phyloP scores from a whole-genome alignment of 2,113 vertebrate genomes.

The Argyrosomus japonicus region DNA sequence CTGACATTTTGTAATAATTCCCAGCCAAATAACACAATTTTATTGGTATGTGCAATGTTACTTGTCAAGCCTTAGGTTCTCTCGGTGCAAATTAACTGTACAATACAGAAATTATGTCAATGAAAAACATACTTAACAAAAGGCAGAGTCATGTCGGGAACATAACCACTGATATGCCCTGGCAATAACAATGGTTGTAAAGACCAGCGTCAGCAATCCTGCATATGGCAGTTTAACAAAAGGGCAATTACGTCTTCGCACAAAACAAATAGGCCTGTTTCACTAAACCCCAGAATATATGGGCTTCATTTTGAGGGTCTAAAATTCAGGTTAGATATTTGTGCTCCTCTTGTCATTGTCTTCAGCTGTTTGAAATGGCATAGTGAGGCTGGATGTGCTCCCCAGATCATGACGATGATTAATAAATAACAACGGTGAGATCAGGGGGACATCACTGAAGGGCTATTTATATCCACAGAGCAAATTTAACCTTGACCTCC shows the following conservation, averaged over 20 bases:
- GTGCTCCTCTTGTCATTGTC: slow-evolving; percentile 53
- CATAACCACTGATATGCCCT: slow-evolving; percentile 12
- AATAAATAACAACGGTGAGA: slow-evolving; percentile 74
- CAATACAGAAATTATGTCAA: slow-evolving; percentile 44
- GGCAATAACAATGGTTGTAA: slow-evolving; percentile 35
- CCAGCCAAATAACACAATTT: slow-evolving; percentile 44
- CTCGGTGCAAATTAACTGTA: slow-evolving; percentile 34
- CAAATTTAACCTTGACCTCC: slow-evolving; percentile 78
- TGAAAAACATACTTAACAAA: slow-evolving; percentile 53
- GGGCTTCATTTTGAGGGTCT: slow-evolving; percentile 15
- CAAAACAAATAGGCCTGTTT: slow-evolving; percentile 33
- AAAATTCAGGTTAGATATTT: slow-evolving; percentile 10
- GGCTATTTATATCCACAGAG: slow-evolving; percentile 66
- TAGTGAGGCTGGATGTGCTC: slow-evolving; percentile 41
- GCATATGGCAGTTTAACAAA: slow-evolving; percentile 52
- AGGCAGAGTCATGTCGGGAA: slow-evolving; percentile 56
- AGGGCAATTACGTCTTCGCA: slow-evolving; percentile 42
- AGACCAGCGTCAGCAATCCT: slow-evolving; percentile 53
- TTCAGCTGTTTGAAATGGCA: slow-evolving; percentile 36
- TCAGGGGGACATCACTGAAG: slow-evolving; percentile 57
- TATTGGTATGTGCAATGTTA: slow-evolving; percentile 53
- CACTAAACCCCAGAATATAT: slow-evolving; percentile 17
- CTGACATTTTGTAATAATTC: slow-evolving; percentile 46
- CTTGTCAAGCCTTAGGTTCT: slow-evolving; percentile 45
- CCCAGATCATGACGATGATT: slow-evolving; percentile 67